Evolutionary conservation across 2,113 vertebrate genomes (phyloP).

Genomic region (Dasyurus viverrinus): DNA sequence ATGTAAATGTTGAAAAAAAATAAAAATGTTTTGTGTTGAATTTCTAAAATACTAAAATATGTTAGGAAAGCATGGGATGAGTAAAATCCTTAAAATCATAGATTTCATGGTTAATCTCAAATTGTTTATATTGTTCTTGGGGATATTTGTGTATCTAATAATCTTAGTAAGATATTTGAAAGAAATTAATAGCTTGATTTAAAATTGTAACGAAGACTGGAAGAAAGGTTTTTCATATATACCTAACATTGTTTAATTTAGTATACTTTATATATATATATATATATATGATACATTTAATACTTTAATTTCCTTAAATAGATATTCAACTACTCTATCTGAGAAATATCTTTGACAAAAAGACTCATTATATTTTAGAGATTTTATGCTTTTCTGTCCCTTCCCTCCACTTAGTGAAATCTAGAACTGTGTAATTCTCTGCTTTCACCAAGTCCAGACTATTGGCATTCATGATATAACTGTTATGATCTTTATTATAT

Average conservation of each 20-base stretch:
- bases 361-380: not conserved
- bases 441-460: not conserved
- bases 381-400: not conserved
- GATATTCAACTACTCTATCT: not conserved
- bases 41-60: conserved; percentile 8
- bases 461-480: not conserved
- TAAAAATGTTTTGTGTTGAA: conserved; percentile 30
- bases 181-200: not conserved
- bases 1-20: conserved; percentile 5
- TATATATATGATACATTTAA: not conserved
- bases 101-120: conserved; percentile 29
- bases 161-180: not conserved
- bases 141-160: not conserved
- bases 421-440: not conserved
- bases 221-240: not conserved
- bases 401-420: not conserved
- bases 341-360: not conserved
- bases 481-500: not conserved
- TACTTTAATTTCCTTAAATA: not conserved
- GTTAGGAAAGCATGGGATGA: not conserved
- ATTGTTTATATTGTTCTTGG: not conserved
- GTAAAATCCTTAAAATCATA: conserved; percentile 1
- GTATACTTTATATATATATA: not conserved
- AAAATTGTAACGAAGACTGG: not conserved
- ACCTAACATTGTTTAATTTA: not conserved